These are phyloP conservation scores for Sebastes fasciatus DNA, from an alignment of 2,113 vertebrate species.

Conservation along the genomic window DNA sequence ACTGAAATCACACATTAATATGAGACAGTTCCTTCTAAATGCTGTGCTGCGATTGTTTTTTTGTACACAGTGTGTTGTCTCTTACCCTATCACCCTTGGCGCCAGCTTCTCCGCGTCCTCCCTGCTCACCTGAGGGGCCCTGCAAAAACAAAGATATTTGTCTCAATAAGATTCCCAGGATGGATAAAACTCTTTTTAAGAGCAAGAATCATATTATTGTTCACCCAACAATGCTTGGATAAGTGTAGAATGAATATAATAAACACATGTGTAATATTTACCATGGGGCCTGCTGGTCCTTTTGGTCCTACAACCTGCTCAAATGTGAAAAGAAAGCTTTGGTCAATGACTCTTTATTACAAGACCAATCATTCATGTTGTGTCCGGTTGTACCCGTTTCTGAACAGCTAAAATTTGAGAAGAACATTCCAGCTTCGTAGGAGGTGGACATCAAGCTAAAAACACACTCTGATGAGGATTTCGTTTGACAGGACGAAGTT, in stretches of 20 bases:
- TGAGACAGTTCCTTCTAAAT: neutral
- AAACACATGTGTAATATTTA: slow-evolving; percentile 65
- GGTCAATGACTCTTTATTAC: slow-evolving; percentile 4
- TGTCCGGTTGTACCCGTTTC: neutral
- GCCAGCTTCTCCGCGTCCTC: slow-evolving; percentile 89
- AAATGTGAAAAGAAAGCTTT: slow-evolving; percentile 19
- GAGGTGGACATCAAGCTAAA: slow-evolving; percentile 14
- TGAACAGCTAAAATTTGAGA: slow-evolving; percentile 1
- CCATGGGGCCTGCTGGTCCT: slow-evolving; percentile 94
- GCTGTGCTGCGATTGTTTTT: neutral
- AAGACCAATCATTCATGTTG: neutral
- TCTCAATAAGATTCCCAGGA: slow-evolving; percentile 17
- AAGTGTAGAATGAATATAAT: neutral
- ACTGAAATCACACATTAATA: neutral
- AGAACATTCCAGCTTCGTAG: slow-evolving; percentile 58
- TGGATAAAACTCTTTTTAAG: neutral
- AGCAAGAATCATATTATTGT: neutral
- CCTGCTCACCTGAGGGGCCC: slow-evolving; percentile 94
- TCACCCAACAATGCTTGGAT: neutral
- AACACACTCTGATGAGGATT: slow-evolving; percentile 51
- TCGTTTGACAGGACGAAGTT: slow-evolving; percentile 55
- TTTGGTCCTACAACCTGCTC: slow-evolving; percentile 91
- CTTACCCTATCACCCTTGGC: slow-evolving; percentile 92
- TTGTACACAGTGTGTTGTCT: neutral
- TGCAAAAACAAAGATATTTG: slow-evolving; percentile 65